Conservation (phyloP, 92 coral and sea anemone genomes). For the Palythoa heliodiscus region DNA sequence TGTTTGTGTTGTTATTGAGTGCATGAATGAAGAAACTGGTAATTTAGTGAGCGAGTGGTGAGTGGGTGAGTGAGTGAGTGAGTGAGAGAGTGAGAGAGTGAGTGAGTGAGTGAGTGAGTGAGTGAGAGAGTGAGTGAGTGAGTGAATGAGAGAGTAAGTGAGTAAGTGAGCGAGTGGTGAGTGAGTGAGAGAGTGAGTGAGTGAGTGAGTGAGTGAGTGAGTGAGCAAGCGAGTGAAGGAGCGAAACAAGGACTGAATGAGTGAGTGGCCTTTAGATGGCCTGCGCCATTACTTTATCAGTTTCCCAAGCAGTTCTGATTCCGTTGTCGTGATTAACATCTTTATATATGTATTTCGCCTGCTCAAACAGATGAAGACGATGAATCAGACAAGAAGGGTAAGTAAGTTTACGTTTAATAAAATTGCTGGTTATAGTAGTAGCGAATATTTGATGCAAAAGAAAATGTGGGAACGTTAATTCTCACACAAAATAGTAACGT, state of each 20-base stretch:
- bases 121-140: not conserved
- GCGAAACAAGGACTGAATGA: not conserved
- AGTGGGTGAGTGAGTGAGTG: too few species aligned
- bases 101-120: not conserved
- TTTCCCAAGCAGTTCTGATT: not conserved
- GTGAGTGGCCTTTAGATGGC: not conserved
- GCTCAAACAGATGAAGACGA: constrained; percentile 12
- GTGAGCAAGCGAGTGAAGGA: not conserved
- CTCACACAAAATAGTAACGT: too few species aligned
- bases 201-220: too few species aligned
- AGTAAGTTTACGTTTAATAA: not conserved
- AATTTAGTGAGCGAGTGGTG: too few species aligned
- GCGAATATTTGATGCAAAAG: not conserved
- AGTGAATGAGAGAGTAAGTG: not conserved
- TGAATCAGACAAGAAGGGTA: not conserved
- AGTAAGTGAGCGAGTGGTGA: too few species aligned
- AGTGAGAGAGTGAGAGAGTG: not conserved
- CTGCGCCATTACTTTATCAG: not conserved
- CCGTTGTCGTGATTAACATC: not conserved
- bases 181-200: too few species aligned
- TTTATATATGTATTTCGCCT: not conserved
- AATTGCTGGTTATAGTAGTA: not conserved
- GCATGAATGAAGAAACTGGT: too few species aligned
- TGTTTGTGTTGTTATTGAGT: too few species aligned
- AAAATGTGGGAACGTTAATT: not conserved